Evolutionary conservation across 2,888 invertebrate genomes (phyloP).

Genomic region (Teleogryllus oceanicus): DNA sequence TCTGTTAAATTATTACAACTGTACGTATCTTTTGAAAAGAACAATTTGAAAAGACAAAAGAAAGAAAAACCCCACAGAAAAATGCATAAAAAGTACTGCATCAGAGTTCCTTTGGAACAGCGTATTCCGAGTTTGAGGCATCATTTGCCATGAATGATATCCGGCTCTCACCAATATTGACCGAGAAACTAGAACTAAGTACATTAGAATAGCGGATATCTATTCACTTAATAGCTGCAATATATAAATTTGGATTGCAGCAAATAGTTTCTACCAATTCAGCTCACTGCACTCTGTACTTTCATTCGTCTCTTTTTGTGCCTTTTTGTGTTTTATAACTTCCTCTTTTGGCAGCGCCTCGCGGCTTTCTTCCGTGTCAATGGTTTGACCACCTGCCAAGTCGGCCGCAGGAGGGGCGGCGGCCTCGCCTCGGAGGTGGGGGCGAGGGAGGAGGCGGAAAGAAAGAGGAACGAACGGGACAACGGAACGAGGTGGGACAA

Average conservation of each 20-base stretch:
- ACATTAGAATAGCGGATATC: constrained; percentile 6
- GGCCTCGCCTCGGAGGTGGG: neutral
- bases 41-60: too few species aligned
- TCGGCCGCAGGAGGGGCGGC: neutral
- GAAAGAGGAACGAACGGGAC: too few species aligned
- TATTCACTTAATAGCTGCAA: constrained; percentile 1
- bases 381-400: constrained; percentile 9
- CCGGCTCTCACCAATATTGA: neutral
- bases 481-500: too few species aligned
- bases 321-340: constrained; percentile 9
- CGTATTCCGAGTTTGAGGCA: neutral
- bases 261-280: neutral
- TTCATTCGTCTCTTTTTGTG: neutral
- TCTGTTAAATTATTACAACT: too few species aligned
- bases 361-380: constrained; percentile 1
- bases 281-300: neutral
- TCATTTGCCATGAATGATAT: neutral
- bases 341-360: neutral
- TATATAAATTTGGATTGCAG: neutral
- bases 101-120: neutral
- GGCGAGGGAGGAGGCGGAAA: too few species aligned
- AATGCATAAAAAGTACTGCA: too few species aligned
- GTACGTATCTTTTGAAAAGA: too few species aligned
- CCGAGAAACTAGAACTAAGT: neutral
- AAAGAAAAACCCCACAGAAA: too few species aligned